A percentile compares a stretch with the other conserved stretches of the same genome.
These are phyloP conservation scores for Calosoma granatense DNA, from an alignment of 1,140 invertebrate genomes.

Conservation along the genomic window DNA sequence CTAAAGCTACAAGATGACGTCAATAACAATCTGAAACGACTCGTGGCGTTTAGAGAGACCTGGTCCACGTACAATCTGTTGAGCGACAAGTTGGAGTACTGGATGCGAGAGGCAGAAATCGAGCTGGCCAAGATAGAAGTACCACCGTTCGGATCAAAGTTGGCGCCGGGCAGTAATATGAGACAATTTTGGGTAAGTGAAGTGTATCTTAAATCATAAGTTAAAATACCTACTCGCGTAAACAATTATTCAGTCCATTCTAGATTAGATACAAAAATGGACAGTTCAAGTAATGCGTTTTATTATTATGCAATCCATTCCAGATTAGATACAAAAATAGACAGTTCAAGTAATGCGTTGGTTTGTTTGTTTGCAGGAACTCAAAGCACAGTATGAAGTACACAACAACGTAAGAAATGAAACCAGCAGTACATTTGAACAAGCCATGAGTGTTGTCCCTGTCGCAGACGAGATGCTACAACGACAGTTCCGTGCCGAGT, in stretches of 20 bases:
- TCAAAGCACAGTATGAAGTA: conserved; percentile 80
- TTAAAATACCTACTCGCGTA: too few species aligned
- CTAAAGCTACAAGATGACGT: conserved; percentile 62
- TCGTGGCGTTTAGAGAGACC: conserved; percentile 62
- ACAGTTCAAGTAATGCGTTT: too few species aligned
- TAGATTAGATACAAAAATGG: too few species aligned
- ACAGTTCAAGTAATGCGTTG: conserved; percentile 11
- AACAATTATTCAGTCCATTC: conserved; percentile 7
- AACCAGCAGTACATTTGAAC: conserved; percentile 59
- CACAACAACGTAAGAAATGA: conserved; percentile 67
- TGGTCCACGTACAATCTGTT: conserved; percentile 63
- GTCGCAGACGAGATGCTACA: conserved; percentile 72
- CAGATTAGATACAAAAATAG: too few species aligned
- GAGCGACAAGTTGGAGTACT: conserved; percentile 59
- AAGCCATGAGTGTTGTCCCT: conserved; percentile 62
- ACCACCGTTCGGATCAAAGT: conserved; percentile 38
- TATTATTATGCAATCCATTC: too few species aligned
- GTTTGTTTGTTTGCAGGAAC: conserved; percentile 43
- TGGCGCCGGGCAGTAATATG: conserved; percentile 55
- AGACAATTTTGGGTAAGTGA: conserved; percentile 64
- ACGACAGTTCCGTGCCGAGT: conserved; percentile 60
- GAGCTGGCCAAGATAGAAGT: conserved; percentile 45
- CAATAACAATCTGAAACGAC: conserved; percentile 52
- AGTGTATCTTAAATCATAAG: too few species aligned
- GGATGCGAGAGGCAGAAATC: conserved; percentile 59